phyloP scores from a whole-genome alignment of 2,797 vertebrate species.

The Menidia menidia region DNA sequence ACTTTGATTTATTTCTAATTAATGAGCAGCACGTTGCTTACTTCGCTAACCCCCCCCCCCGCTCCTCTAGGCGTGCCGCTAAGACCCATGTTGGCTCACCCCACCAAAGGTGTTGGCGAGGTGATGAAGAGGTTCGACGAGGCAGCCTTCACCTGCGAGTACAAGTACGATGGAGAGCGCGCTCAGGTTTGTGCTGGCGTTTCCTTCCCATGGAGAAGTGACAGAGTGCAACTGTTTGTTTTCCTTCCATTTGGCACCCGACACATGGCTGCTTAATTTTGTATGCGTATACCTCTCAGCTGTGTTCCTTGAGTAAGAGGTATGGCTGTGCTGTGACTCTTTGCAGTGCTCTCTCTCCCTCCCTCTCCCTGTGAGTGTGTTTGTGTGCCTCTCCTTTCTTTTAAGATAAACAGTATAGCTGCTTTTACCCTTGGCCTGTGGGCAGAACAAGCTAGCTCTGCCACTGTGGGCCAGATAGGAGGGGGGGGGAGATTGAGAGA shows the following conservation, averaged over 20 bases:
- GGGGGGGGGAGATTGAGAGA: slow-evolving; percentile 8
- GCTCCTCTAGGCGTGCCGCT: slow-evolving; percentile 84
- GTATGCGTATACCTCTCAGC: slow-evolving; percentile 54
- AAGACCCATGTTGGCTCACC: slow-evolving; percentile 93
- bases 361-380: slow-evolving; percentile 13
- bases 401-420: slow-evolving; percentile 61
- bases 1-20: slow-evolving; percentile 23
- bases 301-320: slow-evolving; percentile 49
- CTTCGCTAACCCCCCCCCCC: neutral
- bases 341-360: neutral
- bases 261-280: slow-evolving; percentile 61
- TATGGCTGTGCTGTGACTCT: slow-evolving; percentile 39
- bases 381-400: slow-evolving; percentile 33
- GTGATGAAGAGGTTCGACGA: slow-evolving; percentile 92
- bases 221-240: slow-evolving; percentile 46
- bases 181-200: slow-evolving; percentile 84
- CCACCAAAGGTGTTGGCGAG: slow-evolving; percentile 89
- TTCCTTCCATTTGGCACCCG: slow-evolving; percentile 38
- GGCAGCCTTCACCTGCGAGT: slow-evolving; percentile 92
- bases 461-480: slow-evolving; percentile 26
- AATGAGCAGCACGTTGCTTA: slow-evolving; percentile 24
- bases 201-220: slow-evolving; percentile 8
- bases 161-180: slow-evolving; percentile 93
- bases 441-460: slow-evolving; percentile 57
- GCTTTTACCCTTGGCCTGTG: slow-evolving; percentile 54